Base-by-base conservation (phyloP, 2,797 vertebrate species). In the Cuniculus paca region DNA sequence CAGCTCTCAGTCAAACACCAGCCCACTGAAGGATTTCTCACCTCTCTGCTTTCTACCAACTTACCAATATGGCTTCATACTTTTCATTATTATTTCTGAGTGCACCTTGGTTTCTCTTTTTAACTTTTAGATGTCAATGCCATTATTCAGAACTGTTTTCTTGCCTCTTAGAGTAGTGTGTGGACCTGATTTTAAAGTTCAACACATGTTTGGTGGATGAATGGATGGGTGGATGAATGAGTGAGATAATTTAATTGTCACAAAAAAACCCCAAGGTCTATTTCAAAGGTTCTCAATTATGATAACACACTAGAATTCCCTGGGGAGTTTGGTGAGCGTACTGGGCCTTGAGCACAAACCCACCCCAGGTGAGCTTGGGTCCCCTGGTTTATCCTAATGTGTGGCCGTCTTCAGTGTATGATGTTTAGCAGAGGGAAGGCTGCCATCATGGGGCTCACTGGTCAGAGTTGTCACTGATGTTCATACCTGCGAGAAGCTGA, bases 401-500 rank as follows among this genome's bases (percentile, higher is more conserved):
- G 14, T 45, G 81, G 36, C 4, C 60, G 24, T 91, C 72, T 87
- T 84, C 36, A 68, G 70, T 74, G 8, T 14, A 26, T 54, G 50
- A 56, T 8, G 1, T 16, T 26, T 20, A 14, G 79, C 17, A 58
- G 42, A 86, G 77, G 50, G 19, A 72, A 52, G 12, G 26, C 28
- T 31, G 8, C 12, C 45, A n/a, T n/a, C 6, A 1, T 2, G 70
- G 52, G 19, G 2, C 13, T 24, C 2, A 0, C 45, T 6, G 2
- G 50, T 72, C 54, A 90, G 48, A 56, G 17, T 9, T 56, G 36
- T 45, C 54, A 22, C 19, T 1, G 12, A 24, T 24, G 31, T 16
- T 93, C 80, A 1, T 94, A 98, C 97, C 97, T 97, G 78, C 4
- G 2, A 65, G 63, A 42, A 88, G 17, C 45, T 28, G 36, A 26